These are phyloP conservation scores for Pammene fasciana DNA, from an alignment of 2,888 invertebrate genomes.

Conservation along the genomic window DNA sequence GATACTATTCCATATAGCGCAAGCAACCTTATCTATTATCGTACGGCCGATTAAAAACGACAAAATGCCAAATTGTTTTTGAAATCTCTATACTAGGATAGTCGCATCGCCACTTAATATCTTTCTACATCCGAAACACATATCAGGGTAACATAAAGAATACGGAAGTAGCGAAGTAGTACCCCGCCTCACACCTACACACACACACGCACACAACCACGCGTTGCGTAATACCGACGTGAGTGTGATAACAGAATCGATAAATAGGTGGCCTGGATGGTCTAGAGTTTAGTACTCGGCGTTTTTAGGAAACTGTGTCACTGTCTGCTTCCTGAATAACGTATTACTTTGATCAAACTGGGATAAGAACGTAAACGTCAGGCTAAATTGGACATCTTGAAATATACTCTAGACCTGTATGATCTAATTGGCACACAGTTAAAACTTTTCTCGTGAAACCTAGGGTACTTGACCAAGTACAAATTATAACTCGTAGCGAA, in stretches of 20 bases:
- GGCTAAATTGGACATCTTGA: not conserved
- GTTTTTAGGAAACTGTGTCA: constrained; percentile 11
- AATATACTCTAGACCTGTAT: not conserved
- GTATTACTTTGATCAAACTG: not conserved
- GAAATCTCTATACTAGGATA: too few relatives aligned
- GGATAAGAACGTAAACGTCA: not conserved
- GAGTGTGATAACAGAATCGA: constrained; percentile 14
- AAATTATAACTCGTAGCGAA: too few relatives aligned
- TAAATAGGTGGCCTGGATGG: constrained; percentile 18
- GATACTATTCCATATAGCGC: too few relatives aligned
- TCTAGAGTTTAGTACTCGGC: constrained; percentile 10
- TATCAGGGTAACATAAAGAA: constrained; percentile 1
- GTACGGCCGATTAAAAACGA: too few relatives aligned
- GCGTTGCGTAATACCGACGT: constrained; percentile 2
- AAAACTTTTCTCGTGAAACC: not conserved
- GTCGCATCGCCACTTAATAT: not conserved
- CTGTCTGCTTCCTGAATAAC: constrained; percentile 6
- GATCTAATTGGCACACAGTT: too few relatives aligned
- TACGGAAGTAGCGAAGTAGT: constrained; percentile 8
- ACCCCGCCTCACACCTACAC: constrained; percentile 5
- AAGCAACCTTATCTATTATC: too few relatives aligned
- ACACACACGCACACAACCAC: constrained; percentile 7
- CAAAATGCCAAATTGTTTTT: too few relatives aligned
- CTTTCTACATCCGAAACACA: not conserved
- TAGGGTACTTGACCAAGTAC: not conserved